A percentile compares a stretch with the other conserved stretches of the same genome.
Evolutionary conservation across 1,140 invertebrate species (phyloP).

Genomic region (Trachymyrmex cornetzi): DNA sequence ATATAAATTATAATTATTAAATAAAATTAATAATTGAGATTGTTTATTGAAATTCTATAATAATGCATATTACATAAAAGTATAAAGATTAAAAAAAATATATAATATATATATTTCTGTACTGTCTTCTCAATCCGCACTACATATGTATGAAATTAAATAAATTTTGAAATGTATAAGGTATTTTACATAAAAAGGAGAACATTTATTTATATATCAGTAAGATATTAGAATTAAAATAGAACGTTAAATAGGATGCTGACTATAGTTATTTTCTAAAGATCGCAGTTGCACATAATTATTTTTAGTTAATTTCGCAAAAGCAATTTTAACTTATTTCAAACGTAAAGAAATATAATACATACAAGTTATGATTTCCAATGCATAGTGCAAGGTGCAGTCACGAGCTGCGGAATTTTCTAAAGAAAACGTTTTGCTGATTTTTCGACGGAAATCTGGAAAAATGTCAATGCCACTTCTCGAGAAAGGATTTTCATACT

Average conservation of each 20-base stretch:
- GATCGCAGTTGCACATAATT: neutral
- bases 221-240: neutral
- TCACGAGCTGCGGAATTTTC: conserved; percentile 22
- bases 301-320: neutral
- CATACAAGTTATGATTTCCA: conserved; percentile 31
- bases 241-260: neutral
- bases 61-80: neutral
- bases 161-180: neutral
- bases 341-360: neutral
- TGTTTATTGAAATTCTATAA: neutral
- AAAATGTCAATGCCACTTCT: conserved; percentile 60
- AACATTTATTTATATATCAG: neutral
- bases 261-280: conserved; percentile 6
- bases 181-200: neutral
- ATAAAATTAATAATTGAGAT: conserved; percentile 43
- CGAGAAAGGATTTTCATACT: conserved; percentile 40
- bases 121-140: no score
- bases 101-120: neutral
- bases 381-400: neutral
- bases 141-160: neutral
- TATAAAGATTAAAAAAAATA: neutral
- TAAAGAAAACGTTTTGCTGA: conserved; percentile 42
- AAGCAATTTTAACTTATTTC: neutral
- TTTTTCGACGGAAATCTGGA: conserved; percentile 47
- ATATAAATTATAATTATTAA: no score